These are phyloP conservation scores for Phylloscopus collybita DNA, from an alignment of 2,797 vertebrate genomes.

Conservation along the genomic window DNA sequence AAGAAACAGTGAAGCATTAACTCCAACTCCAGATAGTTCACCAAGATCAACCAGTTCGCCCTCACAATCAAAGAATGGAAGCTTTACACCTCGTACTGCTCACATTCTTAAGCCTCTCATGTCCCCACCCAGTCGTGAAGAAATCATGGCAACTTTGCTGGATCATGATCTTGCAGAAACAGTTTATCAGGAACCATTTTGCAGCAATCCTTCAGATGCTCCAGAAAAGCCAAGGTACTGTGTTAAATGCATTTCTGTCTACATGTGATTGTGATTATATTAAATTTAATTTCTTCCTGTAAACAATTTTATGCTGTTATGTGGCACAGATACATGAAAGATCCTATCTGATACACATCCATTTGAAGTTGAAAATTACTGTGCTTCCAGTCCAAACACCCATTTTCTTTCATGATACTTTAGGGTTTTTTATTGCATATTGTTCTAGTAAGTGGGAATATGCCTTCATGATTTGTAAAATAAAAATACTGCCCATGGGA, in stretches of 20 bases:
- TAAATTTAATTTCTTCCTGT: background rate
- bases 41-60: slow-evolving; percentile 92
- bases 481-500: background rate
- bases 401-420: background rate
- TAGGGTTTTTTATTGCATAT: background rate
- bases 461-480: background rate
- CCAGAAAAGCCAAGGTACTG: slow-evolving; percentile 92
- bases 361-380: background rate
- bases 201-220: slow-evolving; percentile 93
- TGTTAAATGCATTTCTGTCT: slow-evolving; percentile 14
- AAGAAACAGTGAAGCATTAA: slow-evolving; percentile 83
- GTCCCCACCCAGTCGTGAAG: slow-evolving; percentile 96
- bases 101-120: slow-evolving; percentile 96
- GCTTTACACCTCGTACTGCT: slow-evolving; percentile 83
- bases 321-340: background rate
- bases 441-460: background rate
- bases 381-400: background rate
- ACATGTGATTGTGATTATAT: background rate
- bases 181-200: slow-evolving; percentile 95
- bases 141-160: slow-evolving; percentile 90
- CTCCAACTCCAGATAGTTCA: slow-evolving; percentile 93
- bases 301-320: background rate
- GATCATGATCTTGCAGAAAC: slow-evolving; percentile 94
- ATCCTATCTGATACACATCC: background rate
- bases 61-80: slow-evolving; percentile 87